Base-by-base conservation (phyloP, 2,113 vertebrate genomes). In the Pterocles orientalis region DNA sequence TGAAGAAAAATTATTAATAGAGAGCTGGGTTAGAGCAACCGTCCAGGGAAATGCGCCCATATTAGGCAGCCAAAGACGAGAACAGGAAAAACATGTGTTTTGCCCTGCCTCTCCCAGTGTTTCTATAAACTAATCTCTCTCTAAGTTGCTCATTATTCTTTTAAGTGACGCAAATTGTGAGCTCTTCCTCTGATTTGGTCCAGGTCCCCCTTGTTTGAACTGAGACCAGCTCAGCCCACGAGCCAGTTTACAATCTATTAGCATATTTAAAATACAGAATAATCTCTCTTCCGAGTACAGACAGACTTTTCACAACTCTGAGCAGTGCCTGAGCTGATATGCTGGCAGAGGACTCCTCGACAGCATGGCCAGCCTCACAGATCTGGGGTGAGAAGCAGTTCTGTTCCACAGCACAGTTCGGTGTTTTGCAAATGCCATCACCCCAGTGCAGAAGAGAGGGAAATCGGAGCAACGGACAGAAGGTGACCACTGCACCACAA, bases 331-430 rank as follows among this genome's bases (percentile, higher is more conserved):
- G 25, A 50, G 66, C 28, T n/a, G 51, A 14, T 33, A 4, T 69
- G 72, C 69, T 62, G 68, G 56, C 11, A 53, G 75, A 51, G 31
- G 12, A 29, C 23, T 80, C 62, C 69, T 50, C 2, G 7, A 10
- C 41, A 25, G 43, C 0, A 0, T 3, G 39, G 41, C 23, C 26
- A 24, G 10, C 19, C 39, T 47, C 4, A 3, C 33, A 60, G 61
- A 14, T 2, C 26, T 19, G 4, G 45, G 6, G 31, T 12, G 48
- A 24, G 43, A 65, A 10, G 14, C 23, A 34, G 5, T 2, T 5
- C 29, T 31, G 43, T 70, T 14, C 66, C 61, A 25, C 7, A 18
- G 34, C 51, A 14, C 0, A 7, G 20, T 10, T 60, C 1, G 2
- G 34, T 41, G 24, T 17, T 58, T 28, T 34, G 14, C 31, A 36